Base-by-base conservation (phyloP, 2,113 vertebrate genomes). In the Sylvia atricapilla region DNA sequence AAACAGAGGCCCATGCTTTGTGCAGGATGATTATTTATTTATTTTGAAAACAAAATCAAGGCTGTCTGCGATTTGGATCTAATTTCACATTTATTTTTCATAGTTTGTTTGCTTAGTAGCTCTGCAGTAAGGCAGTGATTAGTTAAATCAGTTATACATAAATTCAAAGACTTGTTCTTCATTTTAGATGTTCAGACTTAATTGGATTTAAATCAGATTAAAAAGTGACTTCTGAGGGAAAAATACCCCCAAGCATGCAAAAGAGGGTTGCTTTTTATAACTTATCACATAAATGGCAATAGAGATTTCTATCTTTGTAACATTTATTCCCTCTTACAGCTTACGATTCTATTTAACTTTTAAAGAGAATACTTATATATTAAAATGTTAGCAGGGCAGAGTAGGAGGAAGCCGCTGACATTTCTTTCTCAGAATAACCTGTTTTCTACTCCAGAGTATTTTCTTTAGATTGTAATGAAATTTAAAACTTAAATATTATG, bases 201-300 rank as follows among this genome's bases (percentile, higher is more conserved):
- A 96, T 85, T 97, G 90, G 80, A 96, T 97, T 96, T 95, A 81
- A 89, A 96, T 95, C 89, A 93, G 80, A 97, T 96, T 96, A 93
- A 91, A 96, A 95, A 94, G 89, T 92, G 60, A 76, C 67, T 96
- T 96, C 93, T 95, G 87, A 95, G 67, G 87, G 79, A 91, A 97
- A 96, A 95, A 93, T 12, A 89, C 66, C 81, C 89, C 76, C 49
- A 82, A 94, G 90, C 88, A 88, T 66, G 96, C 96, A 87, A 56
- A 56, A 94, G 64, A 96, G 33, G 58, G 94, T 89, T 66, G 10
- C 74, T 77, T 91, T 94, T 86, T 93, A 84, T 69, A 94, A 96
- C 73, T 94, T 91, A 62, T 8, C 83, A 39, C 15, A 37, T 74
- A 94, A 93, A 93, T 92, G 88, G 66, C 58, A 84, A 30, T n/a